These are phyloP conservation scores for Colius striatus DNA, from an alignment of 2,113 vertebrate genomes.

Conservation along the genomic window DNA sequence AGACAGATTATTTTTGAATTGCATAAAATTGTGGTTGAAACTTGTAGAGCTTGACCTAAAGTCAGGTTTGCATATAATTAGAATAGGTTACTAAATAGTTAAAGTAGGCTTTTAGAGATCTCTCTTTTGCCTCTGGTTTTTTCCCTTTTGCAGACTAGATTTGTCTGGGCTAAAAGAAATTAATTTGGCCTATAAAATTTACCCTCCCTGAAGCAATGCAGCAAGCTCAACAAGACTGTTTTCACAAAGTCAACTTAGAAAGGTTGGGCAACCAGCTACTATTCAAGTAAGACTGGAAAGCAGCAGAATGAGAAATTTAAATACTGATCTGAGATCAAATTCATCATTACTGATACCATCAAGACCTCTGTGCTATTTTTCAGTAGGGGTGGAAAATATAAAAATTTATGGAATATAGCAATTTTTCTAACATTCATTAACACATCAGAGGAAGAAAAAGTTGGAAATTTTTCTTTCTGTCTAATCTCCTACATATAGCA, in stretches of 20 bases:
- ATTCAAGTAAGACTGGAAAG: conserved; percentile 47
- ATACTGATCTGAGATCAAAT: neutral
- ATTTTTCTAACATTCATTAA: neutral
- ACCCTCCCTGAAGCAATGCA: conserved; percentile 27
- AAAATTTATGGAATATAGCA: neutral
- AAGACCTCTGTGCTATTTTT: neutral
- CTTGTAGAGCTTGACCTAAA: neutral
- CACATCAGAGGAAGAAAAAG: neutral
- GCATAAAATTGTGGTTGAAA: neutral
- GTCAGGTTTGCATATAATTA: neutral
- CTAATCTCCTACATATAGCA: neutral
- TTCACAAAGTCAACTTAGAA: conserved; percentile 24
- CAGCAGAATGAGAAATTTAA: neutral
- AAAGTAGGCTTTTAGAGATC: neutral
- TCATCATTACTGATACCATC: conserved; percentile 25
- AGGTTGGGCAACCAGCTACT: conserved; percentile 20
- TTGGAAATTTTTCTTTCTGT: neutral
- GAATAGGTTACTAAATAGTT: neutral
- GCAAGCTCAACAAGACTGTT: conserved; percentile 37
- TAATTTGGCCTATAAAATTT: conserved; percentile 27
- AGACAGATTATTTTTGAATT: neutral
- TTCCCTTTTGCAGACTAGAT: neutral
- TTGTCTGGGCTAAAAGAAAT: conserved; percentile 9
- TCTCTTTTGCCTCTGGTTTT: neutral
- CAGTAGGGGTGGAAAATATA: neutral